Base-by-base conservation (phyloP, 1,140 invertebrate species). In the Lepidurus packardi region DNA sequence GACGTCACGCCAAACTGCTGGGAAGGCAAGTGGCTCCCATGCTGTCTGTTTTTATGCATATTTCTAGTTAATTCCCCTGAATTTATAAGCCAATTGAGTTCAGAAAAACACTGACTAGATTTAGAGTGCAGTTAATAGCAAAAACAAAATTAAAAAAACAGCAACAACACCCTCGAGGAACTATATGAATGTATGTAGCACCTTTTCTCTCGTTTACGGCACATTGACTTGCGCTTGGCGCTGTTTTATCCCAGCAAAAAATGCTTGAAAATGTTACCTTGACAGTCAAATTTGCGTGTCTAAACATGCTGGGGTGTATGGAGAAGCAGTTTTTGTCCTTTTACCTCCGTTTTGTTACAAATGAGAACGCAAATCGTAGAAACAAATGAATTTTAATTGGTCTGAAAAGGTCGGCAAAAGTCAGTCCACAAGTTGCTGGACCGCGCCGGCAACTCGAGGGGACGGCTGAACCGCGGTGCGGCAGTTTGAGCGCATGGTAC, bases 11-110 rank as follows among this genome's bases (percentile, higher is more conserved):
- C 53, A 65, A 21, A 65, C 34, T 4, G 34, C 34, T 34, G 21
- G 6, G 53, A 65, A 65, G 4, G 4, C 16, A 65, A n/a, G 53
- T 13, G 47, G 53, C 53, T 65, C 53, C 53, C 53, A 65, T 65
- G 53, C 53, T 65, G 53, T 65, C 53, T 65, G 53, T 65, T 65
- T 65, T 65, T 65, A 65, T 65, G 13, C 10, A 4, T 65, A 65
- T 65, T 65, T 65, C 53, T 65, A n/a, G 53, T 65, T 65, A 65
- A 65, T 65, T 65, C 53, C 7, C 8, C 13, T 11, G 53, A 65
- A 65, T 65, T 65, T 65, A 65, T 65, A 65, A 65, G 53, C 53
- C 53, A 65, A 65, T 65, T 65, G 21, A 65, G 53, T 21, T n/a
- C 53, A 16, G 3, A 65, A 21, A 65, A 21, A 9, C 16, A 21